Percentiles rank a stretch among this genome's conserved stretches.
phyloP scores from a whole-genome alignment of 2,797 vertebrate genomes.

The Octomys mimax region DNA sequence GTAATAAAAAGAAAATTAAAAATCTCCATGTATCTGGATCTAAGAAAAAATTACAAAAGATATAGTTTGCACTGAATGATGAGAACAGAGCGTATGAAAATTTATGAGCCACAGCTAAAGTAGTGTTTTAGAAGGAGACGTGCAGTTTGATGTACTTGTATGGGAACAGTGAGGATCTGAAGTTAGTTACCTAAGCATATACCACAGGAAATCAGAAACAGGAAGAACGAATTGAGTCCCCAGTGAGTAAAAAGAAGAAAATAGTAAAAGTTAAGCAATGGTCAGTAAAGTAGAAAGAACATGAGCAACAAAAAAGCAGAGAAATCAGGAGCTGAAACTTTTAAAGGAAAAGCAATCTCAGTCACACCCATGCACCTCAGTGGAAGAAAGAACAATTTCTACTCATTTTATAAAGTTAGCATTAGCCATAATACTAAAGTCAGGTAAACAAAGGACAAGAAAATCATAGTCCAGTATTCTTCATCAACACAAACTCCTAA shows the following conservation, averaged over 20 bases:
- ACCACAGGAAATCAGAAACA: background rate
- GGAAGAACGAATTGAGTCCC: background rate
- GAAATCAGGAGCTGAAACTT: constrained; percentile 22
- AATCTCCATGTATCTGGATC: background rate
- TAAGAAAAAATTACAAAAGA: background rate
- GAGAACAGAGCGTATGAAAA: background rate
- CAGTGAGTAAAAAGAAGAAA: background rate
- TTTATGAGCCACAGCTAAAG: background rate
- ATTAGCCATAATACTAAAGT: background rate
- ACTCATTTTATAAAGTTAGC: background rate
- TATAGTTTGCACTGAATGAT: background rate
- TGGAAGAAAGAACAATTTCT: background rate
- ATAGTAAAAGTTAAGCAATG: background rate
- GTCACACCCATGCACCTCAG: background rate
- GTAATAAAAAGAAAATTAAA: background rate
- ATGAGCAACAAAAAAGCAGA: background rate
- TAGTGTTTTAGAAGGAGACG: background rate
- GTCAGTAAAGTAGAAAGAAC: constrained; percentile 39
- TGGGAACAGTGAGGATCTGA: background rate
- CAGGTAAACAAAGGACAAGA: background rate
- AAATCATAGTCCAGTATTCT: background rate
- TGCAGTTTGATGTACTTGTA: background rate
- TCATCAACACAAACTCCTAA: background rate
- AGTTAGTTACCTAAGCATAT: background rate
- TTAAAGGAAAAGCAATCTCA: constrained; percentile 12